Conservation (phyloP, 2,113 vertebrate species). For the Elgaria multicarinata region DNA sequence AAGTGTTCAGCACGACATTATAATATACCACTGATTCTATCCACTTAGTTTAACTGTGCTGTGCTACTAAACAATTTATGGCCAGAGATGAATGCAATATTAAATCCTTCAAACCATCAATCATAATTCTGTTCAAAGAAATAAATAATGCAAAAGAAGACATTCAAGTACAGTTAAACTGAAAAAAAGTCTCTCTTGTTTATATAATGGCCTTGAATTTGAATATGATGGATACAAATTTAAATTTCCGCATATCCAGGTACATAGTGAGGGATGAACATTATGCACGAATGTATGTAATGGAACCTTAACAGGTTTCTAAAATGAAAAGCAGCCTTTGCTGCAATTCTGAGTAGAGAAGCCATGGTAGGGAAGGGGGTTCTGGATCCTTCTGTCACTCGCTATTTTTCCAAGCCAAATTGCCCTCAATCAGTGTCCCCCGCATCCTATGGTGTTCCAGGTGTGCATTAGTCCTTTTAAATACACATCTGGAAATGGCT, state of each 20-base stretch:
- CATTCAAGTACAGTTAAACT: not conserved
- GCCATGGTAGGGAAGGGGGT: not conserved
- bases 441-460: not conserved
- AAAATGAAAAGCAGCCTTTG: not conserved
- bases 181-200: too few species aligned
- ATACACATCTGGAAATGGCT: not conserved
- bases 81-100: not conserved
- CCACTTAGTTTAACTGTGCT: not conserved
- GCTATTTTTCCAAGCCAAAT: not conserved
- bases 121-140: not conserved
- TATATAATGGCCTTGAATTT: not conserved
- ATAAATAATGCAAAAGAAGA: not conserved
- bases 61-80: not conserved
- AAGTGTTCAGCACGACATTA: not conserved
- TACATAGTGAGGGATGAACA: not conserved
- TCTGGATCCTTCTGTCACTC: not conserved
- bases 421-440: not conserved
- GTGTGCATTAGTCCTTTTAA: not conserved
- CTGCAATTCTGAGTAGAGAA: not conserved
- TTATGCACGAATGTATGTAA: not conserved
- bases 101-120: not conserved
- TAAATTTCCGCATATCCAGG: not conserved
- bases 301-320: too few species aligned
- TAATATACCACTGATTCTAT: not conserved
- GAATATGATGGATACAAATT: not conserved